Base-by-base conservation (phyloP, 2,797 vertebrate genomes). In the Loriculus beryllinus region DNA sequence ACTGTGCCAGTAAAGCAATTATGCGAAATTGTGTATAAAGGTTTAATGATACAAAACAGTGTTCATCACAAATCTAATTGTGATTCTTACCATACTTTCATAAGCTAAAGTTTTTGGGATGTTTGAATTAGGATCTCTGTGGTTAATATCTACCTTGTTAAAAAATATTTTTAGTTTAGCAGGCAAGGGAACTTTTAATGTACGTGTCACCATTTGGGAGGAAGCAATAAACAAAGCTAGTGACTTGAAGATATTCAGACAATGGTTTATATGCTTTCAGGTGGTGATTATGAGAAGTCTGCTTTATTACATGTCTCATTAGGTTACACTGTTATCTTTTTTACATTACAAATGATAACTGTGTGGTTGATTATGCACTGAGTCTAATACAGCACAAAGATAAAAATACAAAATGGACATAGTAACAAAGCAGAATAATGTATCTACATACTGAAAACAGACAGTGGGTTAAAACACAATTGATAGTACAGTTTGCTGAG, bases 41-140 rank as follows among this genome's bases (percentile, higher is more conserved):
- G 43, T 92, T 97, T 96, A 92, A 95, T 95, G 89, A 95, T 82
- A 95, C 83, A 93, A 86, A 93, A 64, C 74, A 72, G 42, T 71
- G 69, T 91, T 94, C 84, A 92, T 90, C 87, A 82, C 84, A 83
- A 95, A 89, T 92, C 75, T 92, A 91, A 93, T 86, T 91, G 82
- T 85, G 80, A 68, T 93, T 94, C 69, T 91, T 87, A 82, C 45
- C 70, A 43, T 83, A 33, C 12, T 94, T 85, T 49, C 71, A 69
- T 92, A 88, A 89, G 82, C 31, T 63, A 45, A 74, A 80, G 48
- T 14, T 71, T 83, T 82, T 52, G 49, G 72, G 47, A 29, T 68
- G 28, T 43, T 86, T 81, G 85, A 62, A 71, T 54, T 82, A 56
- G 16, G 31, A 69, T 84, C 23, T 88, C 48, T 54, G 51, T 57